Conservation (phyloP, 1,140 invertebrate species). For the Drosophila cardini region DNA sequence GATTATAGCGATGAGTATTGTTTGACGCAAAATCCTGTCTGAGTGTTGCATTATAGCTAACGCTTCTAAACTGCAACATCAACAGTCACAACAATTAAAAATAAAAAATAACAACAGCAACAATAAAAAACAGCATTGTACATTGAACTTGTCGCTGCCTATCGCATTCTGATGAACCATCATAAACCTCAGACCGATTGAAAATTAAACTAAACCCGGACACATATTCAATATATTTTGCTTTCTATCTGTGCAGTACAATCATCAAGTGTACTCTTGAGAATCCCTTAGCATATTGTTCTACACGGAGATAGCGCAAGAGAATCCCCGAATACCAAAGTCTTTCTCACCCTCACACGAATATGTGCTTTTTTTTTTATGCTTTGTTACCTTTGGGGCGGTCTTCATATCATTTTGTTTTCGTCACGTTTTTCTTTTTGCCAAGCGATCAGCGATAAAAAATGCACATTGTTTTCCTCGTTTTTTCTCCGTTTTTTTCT, state of each 20-base stretch:
- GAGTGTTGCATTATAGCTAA: constrained; percentile 73
- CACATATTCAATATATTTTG: constrained; percentile 67
- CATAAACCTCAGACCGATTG: constrained; percentile 33
- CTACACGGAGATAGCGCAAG: constrained; percentile 30
- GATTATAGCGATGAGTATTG: constrained; percentile 64
- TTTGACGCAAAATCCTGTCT: constrained; percentile 73
- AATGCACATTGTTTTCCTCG: constrained; percentile 55
- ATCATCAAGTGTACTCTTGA: constrained; percentile 58
- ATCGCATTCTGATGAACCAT: constrained; percentile 54
- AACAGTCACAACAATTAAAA: background rate
- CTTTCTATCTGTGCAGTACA: constrained; percentile 48
- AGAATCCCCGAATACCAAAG: constrained; percentile 1
- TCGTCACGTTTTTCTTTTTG: constrained; percentile 48
- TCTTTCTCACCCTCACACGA: constrained; percentile 5
- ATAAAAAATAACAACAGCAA: too few species aligned
- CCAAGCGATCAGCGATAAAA: constrained; percentile 62
- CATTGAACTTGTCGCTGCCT: constrained; percentile 71
- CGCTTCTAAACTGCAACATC: constrained; percentile 25
- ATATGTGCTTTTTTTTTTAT: constrained; percentile 45
- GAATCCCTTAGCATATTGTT: constrained; percentile 28
- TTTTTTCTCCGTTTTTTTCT: too few species aligned
- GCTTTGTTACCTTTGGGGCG: constrained; percentile 45
- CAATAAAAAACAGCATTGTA: constrained; percentile 56
- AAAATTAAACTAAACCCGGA: constrained; percentile 66
- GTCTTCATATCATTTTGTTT: constrained; percentile 43